Evolutionary conservation across 2,888 invertebrate genomes (phyloP).

Genomic region (Drosophila ezoana): DNA sequence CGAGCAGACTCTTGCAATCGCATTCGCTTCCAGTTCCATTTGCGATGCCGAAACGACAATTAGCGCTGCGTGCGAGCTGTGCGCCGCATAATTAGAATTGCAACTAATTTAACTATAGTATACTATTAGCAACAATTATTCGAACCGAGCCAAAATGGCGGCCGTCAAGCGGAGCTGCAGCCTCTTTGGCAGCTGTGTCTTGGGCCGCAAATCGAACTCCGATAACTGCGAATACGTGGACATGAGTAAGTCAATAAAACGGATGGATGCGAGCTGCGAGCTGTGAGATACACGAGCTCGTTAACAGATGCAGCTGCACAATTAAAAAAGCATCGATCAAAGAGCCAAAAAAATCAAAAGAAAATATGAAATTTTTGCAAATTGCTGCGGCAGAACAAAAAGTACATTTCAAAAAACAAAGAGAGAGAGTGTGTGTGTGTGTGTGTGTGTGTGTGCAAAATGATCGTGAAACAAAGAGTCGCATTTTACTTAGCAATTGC

Average conservation of each 20-base stretch:
- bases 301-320: slow-evolving; percentile 59
- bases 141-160: slow-evolving; percentile 38
- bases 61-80: slow-evolving; percentile 53
- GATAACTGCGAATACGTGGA: slow-evolving; percentile 66
- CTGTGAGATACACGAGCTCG: slow-evolving; percentile 18
- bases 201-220: slow-evolving; percentile 23
- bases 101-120: slow-evolving; percentile 8
- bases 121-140: slow-evolving; percentile 3
- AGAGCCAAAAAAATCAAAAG: slow-evolving; percentile 25
- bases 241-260: slow-evolving; percentile 66
- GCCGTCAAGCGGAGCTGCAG: slow-evolving; percentile 48
- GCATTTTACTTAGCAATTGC: slow-evolving; percentile 67
- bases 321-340: slow-evolving; percentile 77
- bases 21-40: slow-evolving; percentile 62
- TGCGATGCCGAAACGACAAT: slow-evolving; percentile 77
- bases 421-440: background rate
- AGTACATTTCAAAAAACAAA: slow-evolving; percentile 4
- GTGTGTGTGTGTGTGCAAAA: slow-evolving; percentile 9
- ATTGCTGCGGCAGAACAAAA: slow-evolving; percentile 39
- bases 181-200: slow-evolving; percentile 61
- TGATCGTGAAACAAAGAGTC: slow-evolving; percentile 67
- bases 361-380: slow-evolving; percentile 52
- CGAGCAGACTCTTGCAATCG: slow-evolving; percentile 11
- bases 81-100: slow-evolving; percentile 38
- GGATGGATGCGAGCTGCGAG: background rate